phyloP scores from a whole-genome alignment of 2,797 vertebrate species.

The Smutsia gigantea region DNA sequence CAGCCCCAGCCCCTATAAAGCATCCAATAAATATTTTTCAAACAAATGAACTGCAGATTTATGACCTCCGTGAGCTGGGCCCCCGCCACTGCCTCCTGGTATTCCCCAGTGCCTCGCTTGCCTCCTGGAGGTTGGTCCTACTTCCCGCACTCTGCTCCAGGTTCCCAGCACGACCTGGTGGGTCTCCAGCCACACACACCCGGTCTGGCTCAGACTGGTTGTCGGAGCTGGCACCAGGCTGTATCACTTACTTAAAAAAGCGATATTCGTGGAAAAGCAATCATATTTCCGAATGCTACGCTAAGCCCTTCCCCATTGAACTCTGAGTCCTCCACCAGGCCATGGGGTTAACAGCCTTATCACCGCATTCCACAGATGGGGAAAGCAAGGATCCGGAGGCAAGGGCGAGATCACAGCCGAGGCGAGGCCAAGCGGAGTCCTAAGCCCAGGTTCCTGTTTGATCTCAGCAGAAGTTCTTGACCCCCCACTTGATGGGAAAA shows the following conservation, averaged over 20 bases:
- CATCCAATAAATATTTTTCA: not conserved
- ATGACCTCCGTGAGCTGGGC: not conserved
- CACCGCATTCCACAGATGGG: not conserved
- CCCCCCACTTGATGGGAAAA: not conserved
- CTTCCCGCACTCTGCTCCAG: not conserved
- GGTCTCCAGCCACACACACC: not conserved
- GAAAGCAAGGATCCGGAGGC: not conserved
- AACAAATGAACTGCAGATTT: not conserved
- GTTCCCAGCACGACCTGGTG: not conserved
- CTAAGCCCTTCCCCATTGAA: not conserved
- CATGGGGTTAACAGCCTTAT: not conserved
- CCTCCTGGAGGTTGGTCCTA: not conserved
- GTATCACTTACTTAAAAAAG: not conserved
- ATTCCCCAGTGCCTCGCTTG: not conserved
- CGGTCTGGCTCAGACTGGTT: too few relatives aligned
- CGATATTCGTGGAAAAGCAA: not conserved
- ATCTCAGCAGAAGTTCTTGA: not conserved
- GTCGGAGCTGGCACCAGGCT: not conserved
- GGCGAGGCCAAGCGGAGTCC: not conserved
- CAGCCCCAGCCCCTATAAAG: too few relatives aligned
- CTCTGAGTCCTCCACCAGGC: not conserved
- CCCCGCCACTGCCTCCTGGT: not conserved
- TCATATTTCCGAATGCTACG: not conserved
- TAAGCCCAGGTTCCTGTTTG: not conserved
- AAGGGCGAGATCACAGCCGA: not conserved